Conservation (phyloP, 2,113 vertebrate genomes). For the Gasterosteus nipponicus region DNA sequence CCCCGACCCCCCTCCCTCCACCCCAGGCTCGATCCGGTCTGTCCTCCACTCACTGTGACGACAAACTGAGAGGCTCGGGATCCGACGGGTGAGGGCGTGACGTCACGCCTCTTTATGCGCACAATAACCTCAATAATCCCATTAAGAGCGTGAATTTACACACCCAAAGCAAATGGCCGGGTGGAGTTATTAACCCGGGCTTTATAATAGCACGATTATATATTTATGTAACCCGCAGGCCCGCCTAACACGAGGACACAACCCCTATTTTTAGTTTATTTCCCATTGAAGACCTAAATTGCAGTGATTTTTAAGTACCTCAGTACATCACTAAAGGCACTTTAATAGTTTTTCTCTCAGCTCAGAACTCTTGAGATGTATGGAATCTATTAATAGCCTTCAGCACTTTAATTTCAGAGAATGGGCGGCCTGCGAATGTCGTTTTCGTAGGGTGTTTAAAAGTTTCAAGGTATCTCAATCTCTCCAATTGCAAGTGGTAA, state of each 20-base stretch:
- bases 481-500: conserved; percentile 1
- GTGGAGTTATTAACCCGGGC: conserved; percentile 17
- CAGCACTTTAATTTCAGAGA: neutral
- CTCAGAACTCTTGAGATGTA: neutral
- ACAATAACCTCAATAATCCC: conserved; percentile 36
- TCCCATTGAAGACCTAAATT: conserved; percentile 6
- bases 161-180: conserved; percentile 19
- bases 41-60: conserved; percentile 31
- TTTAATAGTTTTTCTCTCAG: conserved; percentile 1
- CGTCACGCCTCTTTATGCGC: conserved; percentile 56
- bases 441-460: neutral
- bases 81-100: conserved; percentile 40
- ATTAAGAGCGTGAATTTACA: conserved; percentile 18
- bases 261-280: conserved; percentile 7
- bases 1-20: no score
- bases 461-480: conserved; percentile 14
- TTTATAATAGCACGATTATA: conserved; percentile 31
- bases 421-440: neutral
- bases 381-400: neutral
- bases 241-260: neutral
- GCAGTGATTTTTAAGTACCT: neutral
- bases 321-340: neutral
- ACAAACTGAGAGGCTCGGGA: conserved; percentile 6
- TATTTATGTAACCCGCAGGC: conserved; percentile 37
- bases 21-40: conserved; percentile 55